Conservation (phyloP, 2,113 vertebrate genomes). For the Poeciliopsis occidentalis region DNA sequence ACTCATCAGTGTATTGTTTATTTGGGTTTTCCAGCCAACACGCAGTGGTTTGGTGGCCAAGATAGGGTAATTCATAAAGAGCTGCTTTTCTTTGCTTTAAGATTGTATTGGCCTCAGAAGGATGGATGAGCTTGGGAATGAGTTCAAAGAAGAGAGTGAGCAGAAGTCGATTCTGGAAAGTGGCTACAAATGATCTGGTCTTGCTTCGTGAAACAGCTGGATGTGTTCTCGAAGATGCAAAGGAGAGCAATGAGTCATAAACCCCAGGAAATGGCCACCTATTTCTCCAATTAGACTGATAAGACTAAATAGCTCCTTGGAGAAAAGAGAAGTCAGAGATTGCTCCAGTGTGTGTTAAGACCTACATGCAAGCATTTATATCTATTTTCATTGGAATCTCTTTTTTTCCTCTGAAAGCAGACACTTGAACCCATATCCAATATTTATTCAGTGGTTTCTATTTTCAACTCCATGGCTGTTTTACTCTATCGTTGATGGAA, state of each 20-base stretch:
- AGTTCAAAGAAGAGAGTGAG: conserved; percentile 34
- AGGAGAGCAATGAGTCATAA: conserved; percentile 35
- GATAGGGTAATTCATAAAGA: conserved; percentile 44
- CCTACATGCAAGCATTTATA: conserved; percentile 6
- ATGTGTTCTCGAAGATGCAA: conserved; percentile 8
- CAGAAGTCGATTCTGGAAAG: conserved; percentile 10
- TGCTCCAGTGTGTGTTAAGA: neutral
- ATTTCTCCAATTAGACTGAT: conserved; percentile 62
- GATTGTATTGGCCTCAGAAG: conserved; percentile 29
- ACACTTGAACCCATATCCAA: conserved; percentile 34
- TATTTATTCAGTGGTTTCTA: conserved; percentile 47
- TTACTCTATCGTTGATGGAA: conserved; percentile 32
- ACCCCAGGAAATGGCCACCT: conserved; percentile 63
- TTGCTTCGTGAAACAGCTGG: conserved; percentile 31
- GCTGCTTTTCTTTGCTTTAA: conserved; percentile 35
- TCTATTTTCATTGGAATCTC: conserved; percentile 26
- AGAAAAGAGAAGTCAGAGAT: conserved; percentile 9
- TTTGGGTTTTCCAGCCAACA: conserved; percentile 61
- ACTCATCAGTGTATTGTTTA: conserved; percentile 62
- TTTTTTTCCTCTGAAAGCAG: conserved; percentile 15
- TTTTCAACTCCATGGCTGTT: conserved; percentile 24
- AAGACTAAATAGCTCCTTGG: conserved; percentile 53
- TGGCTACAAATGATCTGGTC: conserved; percentile 24
- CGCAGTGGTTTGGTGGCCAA: conserved; percentile 26
- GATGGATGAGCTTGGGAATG: conserved; percentile 47